These are phyloP conservation scores for Gryon sp. DNA, from an alignment of 1,140 invertebrate genomes.

Conservation along the genomic window DNA sequence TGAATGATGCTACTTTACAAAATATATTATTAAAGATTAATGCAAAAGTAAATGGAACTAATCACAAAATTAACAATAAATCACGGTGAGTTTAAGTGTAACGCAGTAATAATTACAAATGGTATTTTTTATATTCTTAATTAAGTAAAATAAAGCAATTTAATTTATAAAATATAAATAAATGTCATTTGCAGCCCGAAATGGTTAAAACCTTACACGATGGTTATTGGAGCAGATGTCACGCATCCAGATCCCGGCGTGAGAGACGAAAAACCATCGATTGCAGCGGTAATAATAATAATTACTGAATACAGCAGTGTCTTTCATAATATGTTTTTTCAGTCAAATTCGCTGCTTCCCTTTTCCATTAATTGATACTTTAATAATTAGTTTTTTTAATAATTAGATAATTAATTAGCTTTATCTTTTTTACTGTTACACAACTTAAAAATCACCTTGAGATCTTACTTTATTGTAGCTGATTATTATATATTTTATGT, in stretches of 20 bases:
- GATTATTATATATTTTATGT: not conserved
- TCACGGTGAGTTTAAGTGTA: not conserved
- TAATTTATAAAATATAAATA: too few species aligned
- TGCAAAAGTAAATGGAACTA: constrained; percentile 91
- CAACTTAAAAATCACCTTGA: too few species aligned
- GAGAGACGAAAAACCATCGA: constrained; percentile 37
- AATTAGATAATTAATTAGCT: not conserved
- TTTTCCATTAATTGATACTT: too few species aligned
- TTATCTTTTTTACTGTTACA: too few species aligned
- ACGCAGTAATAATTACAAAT: not conserved
- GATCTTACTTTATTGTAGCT: too few species aligned
- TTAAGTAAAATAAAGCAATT: too few species aligned
- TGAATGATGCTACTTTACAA: constrained; percentile 77
- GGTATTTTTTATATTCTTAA: too few species aligned
- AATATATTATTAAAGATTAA: constrained; percentile 93
- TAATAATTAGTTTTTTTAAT: too few species aligned
- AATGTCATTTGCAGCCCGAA: constrained; percentile 21
- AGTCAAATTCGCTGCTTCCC: too few species aligned
- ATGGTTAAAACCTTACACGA: constrained; percentile 11
- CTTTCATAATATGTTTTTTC: too few species aligned
- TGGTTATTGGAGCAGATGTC: constrained; percentile 41
- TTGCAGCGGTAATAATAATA: constrained; percentile 31
- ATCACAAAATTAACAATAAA: constrained; percentile 82
- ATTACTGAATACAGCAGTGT: too few species aligned
- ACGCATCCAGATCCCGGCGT: constrained; percentile 34